Evolutionary conservation across 2,113 vertebrate genomes (phyloP).

Genomic region (Poeciliopsis retropinna): DNA sequence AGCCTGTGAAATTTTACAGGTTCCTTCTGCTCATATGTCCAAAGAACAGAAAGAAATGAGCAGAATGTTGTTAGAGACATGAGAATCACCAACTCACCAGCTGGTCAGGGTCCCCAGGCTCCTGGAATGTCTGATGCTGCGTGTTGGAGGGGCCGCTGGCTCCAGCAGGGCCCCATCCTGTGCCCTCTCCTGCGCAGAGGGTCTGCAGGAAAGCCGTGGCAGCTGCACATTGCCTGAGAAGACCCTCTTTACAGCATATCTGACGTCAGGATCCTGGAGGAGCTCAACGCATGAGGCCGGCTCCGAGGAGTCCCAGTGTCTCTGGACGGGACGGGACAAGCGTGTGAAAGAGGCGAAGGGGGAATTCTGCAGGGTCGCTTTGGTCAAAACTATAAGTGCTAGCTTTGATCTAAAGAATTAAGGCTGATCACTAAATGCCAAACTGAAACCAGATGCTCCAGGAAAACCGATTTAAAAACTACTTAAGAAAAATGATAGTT

Average conservation of each 20-base stretch:
- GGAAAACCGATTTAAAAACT: background rate
- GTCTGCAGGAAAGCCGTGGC: constrained; percentile 75
- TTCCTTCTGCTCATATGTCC: too few species aligned
- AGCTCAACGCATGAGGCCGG: constrained; percentile 17
- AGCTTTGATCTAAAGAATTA: background rate
- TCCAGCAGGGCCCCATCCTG: constrained; percentile 25
- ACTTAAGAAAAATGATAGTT: background rate
- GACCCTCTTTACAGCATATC: constrained; percentile 74
- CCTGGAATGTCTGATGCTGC: constrained; percentile 70
- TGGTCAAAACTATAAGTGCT: background rate
- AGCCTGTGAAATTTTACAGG: background rate
- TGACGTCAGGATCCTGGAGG: background rate
- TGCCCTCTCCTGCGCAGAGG: constrained; percentile 27
- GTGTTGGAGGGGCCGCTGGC: background rate
- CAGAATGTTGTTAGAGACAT: background rate
- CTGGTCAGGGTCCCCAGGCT: constrained; percentile 61
- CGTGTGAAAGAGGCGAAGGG: background rate
- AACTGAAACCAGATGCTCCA: background rate
- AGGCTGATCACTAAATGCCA: background rate
- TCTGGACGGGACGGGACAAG: constrained; percentile 40
- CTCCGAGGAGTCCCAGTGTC: constrained; percentile 55
- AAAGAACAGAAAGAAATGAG: background rate
- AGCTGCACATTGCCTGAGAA: constrained; percentile 83
- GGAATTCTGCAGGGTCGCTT: background rate
- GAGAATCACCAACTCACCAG: constrained; percentile 53